Evolutionary conservation across 2,797 vertebrate genomes (phyloP).

Genomic region (Poeciliopsis infans): DNA sequence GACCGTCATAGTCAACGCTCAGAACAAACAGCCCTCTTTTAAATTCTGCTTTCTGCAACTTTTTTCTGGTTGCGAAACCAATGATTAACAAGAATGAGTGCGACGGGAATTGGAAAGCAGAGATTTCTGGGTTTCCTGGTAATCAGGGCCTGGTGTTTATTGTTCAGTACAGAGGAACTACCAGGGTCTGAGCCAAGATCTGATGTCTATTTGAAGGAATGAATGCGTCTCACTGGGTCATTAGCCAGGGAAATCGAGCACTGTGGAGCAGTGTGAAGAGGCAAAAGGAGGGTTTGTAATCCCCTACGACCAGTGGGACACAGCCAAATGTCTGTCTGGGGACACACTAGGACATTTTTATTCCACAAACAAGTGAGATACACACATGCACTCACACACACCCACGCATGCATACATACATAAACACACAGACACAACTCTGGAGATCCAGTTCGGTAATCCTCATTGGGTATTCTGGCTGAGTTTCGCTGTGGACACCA

Average conservation of each 20-base stretch:
- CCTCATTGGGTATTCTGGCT: conserved; percentile 79
- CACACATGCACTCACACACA: conserved; percentile 45
- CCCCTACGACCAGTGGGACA: conserved; percentile 69
- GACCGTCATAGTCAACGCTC: background rate
- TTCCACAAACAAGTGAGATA: conserved; percentile 75
- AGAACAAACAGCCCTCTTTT: conserved; percentile 7
- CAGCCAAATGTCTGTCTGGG: conserved; percentile 77
- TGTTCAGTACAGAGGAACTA: conserved; percentile 46
- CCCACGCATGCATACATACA: conserved; percentile 46
- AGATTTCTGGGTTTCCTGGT: conserved; percentile 19
- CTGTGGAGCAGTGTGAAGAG: conserved; percentile 80
- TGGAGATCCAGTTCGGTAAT: conserved; percentile 72
- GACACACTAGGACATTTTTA: conserved; percentile 80
- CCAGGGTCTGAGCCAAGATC: conserved; percentile 52
- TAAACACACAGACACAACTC: conserved; percentile 50
- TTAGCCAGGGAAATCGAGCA: conserved; percentile 69
- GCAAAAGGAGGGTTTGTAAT: conserved; percentile 80
- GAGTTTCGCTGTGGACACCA: conserved; percentile 75
- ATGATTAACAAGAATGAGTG: background rate
- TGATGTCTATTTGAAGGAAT: conserved; percentile 67
- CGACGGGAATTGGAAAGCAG: background rate
- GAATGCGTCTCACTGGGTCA: conserved; percentile 76
- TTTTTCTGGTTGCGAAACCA: background rate
- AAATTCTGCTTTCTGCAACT: background rate
- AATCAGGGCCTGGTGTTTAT: conserved; percentile 25